Conservation (phyloP, 2,113 vertebrate species). For the Notiomystis cincta region DNA sequence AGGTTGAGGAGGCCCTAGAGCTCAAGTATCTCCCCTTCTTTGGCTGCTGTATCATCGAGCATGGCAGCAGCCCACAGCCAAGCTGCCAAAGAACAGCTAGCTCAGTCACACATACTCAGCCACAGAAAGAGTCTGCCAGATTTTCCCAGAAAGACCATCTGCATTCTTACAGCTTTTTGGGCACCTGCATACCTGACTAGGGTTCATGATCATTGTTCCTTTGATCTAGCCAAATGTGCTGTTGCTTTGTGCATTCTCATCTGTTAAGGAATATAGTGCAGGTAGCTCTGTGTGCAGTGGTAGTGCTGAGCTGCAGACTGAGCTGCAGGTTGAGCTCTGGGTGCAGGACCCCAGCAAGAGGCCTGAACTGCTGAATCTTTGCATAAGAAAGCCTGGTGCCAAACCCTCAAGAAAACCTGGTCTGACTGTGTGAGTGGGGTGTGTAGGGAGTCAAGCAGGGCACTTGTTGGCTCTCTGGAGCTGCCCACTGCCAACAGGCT, state of each 20-base stretch:
- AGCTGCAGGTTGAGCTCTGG: neutral
- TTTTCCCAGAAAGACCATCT: neutral
- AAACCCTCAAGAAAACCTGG: neutral
- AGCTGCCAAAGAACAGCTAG: neutral
- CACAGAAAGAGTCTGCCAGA: neutral
- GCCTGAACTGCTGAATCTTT: too few relatives aligned
- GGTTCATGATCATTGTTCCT: neutral
- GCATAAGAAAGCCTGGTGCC: neutral
- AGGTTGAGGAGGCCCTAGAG: neutral
- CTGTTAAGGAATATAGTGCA: neutral
- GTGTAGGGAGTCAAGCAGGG: neutral
- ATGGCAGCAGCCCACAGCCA: neutral
- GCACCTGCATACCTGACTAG: neutral
- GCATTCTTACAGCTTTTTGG: neutral
- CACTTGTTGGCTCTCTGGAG: rapidly evolving
- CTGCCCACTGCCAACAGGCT: neutral
- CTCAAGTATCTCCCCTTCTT: neutral
- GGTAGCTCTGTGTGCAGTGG: neutral
- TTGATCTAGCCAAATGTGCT: neutral
- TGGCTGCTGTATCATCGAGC: neutral
- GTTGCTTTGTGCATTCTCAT: neutral
- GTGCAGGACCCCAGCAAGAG: neutral
- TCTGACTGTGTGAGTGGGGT: neutral
- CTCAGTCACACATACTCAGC: neutral
- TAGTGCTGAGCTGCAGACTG: neutral